A percentile compares a stretch with the other conserved stretches of the same genome.
Conservation (phyloP, 2,888 invertebrate species). For the Acanthoscelides obtectus region DNA sequence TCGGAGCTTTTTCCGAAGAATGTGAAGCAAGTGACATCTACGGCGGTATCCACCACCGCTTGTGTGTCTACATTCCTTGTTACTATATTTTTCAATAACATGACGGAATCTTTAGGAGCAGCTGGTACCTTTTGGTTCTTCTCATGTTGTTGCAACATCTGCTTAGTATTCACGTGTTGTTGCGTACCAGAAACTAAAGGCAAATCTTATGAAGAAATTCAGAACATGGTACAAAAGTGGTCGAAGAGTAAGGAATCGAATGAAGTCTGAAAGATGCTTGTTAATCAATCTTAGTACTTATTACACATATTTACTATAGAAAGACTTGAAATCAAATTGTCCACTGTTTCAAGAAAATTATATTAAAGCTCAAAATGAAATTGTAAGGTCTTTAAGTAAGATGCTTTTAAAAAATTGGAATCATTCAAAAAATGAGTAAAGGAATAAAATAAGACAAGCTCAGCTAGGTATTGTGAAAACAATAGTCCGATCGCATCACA, state of each 20-base stretch:
- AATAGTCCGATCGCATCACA: too few relatives aligned
- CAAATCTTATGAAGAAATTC: slow-evolving; percentile 78
- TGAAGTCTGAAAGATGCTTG: not conserved
- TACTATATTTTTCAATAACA: slow-evolving; percentile 61
- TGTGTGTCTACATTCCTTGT: slow-evolving; percentile 70
- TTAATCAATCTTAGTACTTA: not conserved
- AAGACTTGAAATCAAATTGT: not conserved
- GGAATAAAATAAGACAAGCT: too few relatives aligned
- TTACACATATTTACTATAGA: not conserved
- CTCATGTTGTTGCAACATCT: slow-evolving; percentile 48
- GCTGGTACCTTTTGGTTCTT: slow-evolving; percentile 69
- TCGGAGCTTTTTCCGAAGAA: slow-evolving; percentile 75
- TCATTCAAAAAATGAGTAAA: too few relatives aligned
- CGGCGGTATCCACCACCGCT: slow-evolving; percentile 69
- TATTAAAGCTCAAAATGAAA: too few relatives aligned
- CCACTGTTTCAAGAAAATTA: not conserved
- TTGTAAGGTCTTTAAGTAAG: too few relatives aligned
- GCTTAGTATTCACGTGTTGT: slow-evolving; percentile 61
- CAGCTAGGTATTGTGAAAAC: too few relatives aligned
- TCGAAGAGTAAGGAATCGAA: not conserved
- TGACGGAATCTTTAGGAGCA: slow-evolving; percentile 55
- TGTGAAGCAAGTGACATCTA: slow-evolving; percentile 68
- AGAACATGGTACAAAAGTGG: slow-evolving; percentile 49
- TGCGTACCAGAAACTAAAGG: slow-evolving; percentile 87
- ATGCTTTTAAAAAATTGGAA: too few relatives aligned